These are phyloP conservation scores for Ormyrus labotus DNA, from an alignment of 2,888 invertebrate species.

Conservation along the genomic window DNA sequence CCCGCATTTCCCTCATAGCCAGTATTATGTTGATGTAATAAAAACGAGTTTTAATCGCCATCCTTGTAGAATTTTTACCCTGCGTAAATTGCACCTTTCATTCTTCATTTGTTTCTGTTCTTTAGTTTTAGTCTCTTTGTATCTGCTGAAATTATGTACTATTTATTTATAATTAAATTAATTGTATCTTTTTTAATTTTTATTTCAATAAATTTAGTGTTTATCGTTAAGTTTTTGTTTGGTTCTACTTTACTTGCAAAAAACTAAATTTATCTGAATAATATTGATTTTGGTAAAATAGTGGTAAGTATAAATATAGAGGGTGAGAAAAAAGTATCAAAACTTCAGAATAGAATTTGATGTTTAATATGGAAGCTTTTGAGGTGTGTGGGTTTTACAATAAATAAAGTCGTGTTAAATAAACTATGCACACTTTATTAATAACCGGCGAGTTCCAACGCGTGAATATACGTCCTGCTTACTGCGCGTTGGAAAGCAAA, in stretches of 20 bases:
- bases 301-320: no score
- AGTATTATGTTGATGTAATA: slow-evolving; percentile 72
- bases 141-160: slow-evolving; percentile 1
- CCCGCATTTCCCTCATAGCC: slow-evolving; percentile 61
- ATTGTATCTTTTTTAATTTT: slow-evolving; percentile 27
- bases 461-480: no score
- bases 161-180: slow-evolving; percentile 6
- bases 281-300: no score
- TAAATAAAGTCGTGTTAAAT: no score
- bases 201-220: slow-evolving; percentile 37
- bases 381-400: no score
- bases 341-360: no score
- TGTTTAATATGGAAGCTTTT: no score
- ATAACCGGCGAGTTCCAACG: no score
- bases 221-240: background rate
- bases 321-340: no score
- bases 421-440: no score
- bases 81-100: background rate
- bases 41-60: slow-evolving; percentile 60
- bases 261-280: background rate
- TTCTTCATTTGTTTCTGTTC: background rate
- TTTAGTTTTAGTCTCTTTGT: background rate
- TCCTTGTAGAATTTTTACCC: slow-evolving; percentile 25
- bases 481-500: no score
- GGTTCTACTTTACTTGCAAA: slow-evolving; percentile 1